These are phyloP conservation scores for Cydia splendana DNA, from an alignment of 1,140 invertebrate genomes.

Conservation along the genomic window DNA sequence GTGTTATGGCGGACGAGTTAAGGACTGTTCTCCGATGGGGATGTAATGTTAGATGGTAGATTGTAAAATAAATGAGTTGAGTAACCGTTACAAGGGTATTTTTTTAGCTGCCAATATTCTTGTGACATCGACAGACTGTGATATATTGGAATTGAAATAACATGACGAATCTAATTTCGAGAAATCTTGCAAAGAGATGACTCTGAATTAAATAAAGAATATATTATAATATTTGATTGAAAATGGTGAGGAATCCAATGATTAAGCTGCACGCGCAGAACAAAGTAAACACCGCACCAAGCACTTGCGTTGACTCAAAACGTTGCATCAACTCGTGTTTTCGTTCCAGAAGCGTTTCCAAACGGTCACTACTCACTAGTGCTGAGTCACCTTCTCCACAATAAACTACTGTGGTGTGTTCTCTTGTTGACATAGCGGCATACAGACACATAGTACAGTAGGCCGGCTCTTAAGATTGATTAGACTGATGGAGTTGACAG, in stretches of 20 bases:
- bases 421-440: conserved; percentile 9
- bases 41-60: neutral
- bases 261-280: neutral
- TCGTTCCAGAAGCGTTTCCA: neutral
- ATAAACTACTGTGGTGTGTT: neutral
- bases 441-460: neutral
- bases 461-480: neutral
- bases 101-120: too few species aligned
- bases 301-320: conserved; percentile 2
- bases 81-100: neutral
- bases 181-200: too few species aligned
- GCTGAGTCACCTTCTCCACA: neutral
- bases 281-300: neutral
- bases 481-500: neutral
- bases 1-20: neutral
- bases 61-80: neutral
- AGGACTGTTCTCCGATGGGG: neutral
- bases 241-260: too few species aligned
- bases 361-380: neutral
- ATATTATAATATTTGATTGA: too few species aligned
- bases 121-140: too few species aligned
- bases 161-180: too few species aligned
- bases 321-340: neutral
- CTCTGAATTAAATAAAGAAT: too few species aligned
- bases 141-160: too few species aligned